A percentile compares a stretch with the other conserved stretches of the same genome.
Evolutionary conservation across 1,140 invertebrate species (phyloP).

Genomic region (Nylanderia fulva): DNA sequence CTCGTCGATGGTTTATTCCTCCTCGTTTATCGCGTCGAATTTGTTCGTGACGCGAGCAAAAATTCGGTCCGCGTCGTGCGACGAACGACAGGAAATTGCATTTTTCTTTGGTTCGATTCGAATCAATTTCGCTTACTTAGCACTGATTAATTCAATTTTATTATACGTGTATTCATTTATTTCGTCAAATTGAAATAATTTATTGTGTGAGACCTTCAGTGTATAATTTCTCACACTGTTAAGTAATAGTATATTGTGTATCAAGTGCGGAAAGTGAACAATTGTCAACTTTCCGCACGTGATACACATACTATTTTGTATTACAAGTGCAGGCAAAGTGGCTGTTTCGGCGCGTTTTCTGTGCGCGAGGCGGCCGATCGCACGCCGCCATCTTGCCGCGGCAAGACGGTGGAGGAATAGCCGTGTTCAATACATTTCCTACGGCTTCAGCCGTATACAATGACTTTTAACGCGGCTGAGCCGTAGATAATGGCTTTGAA

Average conservation of each 20-base stretch:
- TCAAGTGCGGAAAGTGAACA: too few species aligned
- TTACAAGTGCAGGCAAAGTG: too few species aligned
- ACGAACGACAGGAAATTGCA: background rate
- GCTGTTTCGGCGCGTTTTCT: too few species aligned
- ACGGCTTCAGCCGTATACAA: too few species aligned
- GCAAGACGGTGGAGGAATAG: too few species aligned
- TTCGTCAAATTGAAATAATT: constrained; percentile 28
- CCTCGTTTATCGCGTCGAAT: constrained; percentile 57
- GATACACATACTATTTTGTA: too few species aligned
- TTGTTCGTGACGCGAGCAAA: constrained; percentile 22
- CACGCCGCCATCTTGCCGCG: too few species aligned
- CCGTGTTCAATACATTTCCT: too few species aligned
- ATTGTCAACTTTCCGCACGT: too few species aligned
- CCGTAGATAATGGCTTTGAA: too few species aligned
- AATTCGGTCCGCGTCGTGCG: background rate
- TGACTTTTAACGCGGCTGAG: too few species aligned
- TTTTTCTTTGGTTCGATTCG: constrained; percentile 8
- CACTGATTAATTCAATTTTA: constrained; percentile 19
- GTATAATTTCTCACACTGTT: constrained; percentile 6
- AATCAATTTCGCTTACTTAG: background rate
- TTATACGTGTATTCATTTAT: constrained; percentile 15
- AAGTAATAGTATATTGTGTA: background rate
- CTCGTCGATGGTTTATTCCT: constrained; percentile 52
- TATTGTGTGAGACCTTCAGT: background rate
- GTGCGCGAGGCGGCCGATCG: too few species aligned